Evolutionary conservation across 2,888 invertebrate genomes (phyloP).

Genomic region (Drosophila barbarae): DNA sequence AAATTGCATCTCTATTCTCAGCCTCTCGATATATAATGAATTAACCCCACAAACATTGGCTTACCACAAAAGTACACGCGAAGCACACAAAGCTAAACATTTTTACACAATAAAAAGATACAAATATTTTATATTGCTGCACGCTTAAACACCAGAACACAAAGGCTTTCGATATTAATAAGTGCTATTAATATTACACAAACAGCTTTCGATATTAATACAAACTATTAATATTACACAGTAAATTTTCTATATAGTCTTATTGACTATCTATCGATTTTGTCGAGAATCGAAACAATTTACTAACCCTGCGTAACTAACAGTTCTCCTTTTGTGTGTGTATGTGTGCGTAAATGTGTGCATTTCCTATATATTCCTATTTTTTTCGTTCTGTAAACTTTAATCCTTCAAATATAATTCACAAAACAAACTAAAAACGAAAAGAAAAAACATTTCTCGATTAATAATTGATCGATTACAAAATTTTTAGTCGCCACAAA

Average conservation of each 20-base stretch:
- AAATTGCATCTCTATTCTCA: neutral
- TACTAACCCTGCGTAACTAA: slow-evolving; percentile 8
- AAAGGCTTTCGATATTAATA: slow-evolving; percentile 1
- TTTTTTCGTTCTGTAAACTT: slow-evolving; percentile 3
- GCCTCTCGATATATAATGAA: neutral
- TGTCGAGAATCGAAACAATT: neutral
- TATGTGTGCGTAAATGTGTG: slow-evolving; percentile 23
- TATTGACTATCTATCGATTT: slow-evolving; percentile 4
- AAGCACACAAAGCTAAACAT: slow-evolving; percentile 3
- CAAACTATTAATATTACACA: slow-evolving; percentile 12
- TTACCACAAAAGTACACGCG: slow-evolving; percentile 9
- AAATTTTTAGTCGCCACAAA: slow-evolving; percentile 71
- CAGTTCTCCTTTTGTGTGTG: slow-evolving; percentile 27
- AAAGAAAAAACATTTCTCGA: slow-evolving; percentile 1
- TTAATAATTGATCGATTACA: slow-evolving; percentile 10
- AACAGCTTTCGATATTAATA: slow-evolving; percentile 1
- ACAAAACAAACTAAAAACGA: slow-evolving; percentile 5
- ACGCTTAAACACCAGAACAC: slow-evolving; percentile 17
- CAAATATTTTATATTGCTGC: slow-evolving; percentile 2
- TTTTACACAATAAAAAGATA: neutral
- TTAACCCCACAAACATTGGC: slow-evolving; percentile 9
- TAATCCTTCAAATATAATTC: neutral
- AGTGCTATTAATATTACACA: slow-evolving; percentile 13
- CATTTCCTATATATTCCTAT: neutral
- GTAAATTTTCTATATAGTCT: neutral